These are phyloP conservation scores for Pomatorhinus ruficollis DNA, from an alignment of 2,113 vertebrate genomes.

Conservation along the genomic window DNA sequence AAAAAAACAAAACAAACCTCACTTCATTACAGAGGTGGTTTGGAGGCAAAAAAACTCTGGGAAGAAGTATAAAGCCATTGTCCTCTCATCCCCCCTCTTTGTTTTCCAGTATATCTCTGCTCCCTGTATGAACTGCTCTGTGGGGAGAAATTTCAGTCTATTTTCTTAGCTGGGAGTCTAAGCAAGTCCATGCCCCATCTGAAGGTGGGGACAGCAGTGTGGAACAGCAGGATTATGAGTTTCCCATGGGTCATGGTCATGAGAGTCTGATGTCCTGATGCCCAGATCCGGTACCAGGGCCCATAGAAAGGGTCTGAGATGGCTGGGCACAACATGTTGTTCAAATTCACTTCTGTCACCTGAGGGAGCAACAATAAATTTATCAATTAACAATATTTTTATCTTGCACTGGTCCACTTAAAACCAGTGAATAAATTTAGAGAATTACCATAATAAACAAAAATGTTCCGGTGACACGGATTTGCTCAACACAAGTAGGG, in stretches of 20 bases:
- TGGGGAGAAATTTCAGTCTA: conserved; percentile 78
- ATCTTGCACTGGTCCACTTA: background rate
- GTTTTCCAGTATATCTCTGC: conserved; percentile 30
- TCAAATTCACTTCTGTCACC: conserved; percentile 96
- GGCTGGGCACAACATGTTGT: conserved; percentile 99
- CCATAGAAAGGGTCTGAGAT: conserved; percentile 98
- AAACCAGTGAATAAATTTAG: background rate
- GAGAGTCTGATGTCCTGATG: conserved; percentile 92
- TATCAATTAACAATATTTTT: background rate
- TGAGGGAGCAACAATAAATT: conserved; percentile 55
- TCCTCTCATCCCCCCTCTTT: background rate
- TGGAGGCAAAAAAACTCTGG: conserved; percentile 33
- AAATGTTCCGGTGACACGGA: background rate
- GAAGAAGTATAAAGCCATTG: conserved; percentile 3
- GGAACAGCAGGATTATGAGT: conserved; percentile 84
- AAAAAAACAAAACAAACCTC: background rate
- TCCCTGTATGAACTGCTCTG: background rate
- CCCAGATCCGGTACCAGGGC: conserved; percentile 97
- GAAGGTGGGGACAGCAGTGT: conserved; percentile 78
- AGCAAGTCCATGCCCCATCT: conserved; percentile 81
- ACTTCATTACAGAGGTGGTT: conserved; percentile 13
- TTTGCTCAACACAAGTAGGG: background rate
- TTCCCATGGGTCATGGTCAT: conserved; percentile 96
- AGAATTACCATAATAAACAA: background rate
- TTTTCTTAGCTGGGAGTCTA: conserved; percentile 89